phyloP scores from a whole-genome alignment of 2,113 vertebrate genomes.

The Cyanoderma ruficeps region DNA sequence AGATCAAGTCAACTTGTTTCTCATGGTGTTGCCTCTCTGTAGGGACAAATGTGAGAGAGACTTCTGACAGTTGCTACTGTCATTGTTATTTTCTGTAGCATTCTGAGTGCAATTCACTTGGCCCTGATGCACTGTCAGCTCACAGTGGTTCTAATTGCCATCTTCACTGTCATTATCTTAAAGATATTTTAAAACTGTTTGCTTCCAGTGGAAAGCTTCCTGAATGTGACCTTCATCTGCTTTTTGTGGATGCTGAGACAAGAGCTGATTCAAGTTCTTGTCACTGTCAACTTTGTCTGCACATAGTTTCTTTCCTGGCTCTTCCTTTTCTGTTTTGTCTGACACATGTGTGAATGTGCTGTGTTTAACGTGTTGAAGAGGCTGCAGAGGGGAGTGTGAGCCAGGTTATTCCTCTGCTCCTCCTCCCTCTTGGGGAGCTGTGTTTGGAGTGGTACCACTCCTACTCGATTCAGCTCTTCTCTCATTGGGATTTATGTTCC shows the following conservation, averaged over 20 bases:
- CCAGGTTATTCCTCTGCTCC: background rate
- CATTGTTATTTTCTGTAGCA: background rate
- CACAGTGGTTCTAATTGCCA: background rate
- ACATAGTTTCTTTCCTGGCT: background rate
- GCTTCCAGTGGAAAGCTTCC: background rate
- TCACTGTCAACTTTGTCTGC: background rate
- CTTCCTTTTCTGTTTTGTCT: background rate
- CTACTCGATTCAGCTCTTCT: background rate
- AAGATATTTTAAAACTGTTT: background rate
- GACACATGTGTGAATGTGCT: accelerated
- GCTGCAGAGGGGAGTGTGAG: background rate
- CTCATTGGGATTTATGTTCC: background rate
- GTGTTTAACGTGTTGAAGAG: background rate
- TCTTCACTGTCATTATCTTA: background rate
- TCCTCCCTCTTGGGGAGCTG: background rate
- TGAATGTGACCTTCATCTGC: background rate
- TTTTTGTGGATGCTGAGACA: background rate
- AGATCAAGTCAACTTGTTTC: background rate
- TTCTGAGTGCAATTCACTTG: background rate
- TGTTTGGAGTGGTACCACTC: background rate
- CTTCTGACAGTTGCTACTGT: background rate
- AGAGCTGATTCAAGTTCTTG: background rate
- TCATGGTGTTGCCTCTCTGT: background rate
- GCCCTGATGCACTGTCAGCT: background rate
- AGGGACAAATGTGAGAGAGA: background rate